phyloP scores from a whole-genome alignment of 1,140 invertebrate genomes.

The Drepana arcuata region DNA sequence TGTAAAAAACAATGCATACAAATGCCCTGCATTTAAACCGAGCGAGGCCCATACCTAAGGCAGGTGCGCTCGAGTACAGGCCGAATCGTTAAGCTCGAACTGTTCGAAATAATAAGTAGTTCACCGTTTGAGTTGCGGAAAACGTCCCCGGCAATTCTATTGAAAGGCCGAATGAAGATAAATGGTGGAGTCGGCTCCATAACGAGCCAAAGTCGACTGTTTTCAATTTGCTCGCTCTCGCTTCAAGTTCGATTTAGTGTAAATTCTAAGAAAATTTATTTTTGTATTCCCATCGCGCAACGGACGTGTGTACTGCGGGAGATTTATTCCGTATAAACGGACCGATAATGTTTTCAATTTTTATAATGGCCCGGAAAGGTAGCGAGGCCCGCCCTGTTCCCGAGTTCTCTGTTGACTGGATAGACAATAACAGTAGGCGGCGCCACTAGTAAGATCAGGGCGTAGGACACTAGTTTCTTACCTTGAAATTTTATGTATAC shows the following conservation, averaged over 20 bases:
- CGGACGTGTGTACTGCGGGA: slow-evolving; percentile 3
- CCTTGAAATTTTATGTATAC: too few relatives aligned
- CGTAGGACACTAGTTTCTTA: too few relatives aligned
- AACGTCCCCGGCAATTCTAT: slow-evolving; percentile 62
- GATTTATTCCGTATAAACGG: slow-evolving; percentile 10
- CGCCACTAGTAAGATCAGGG: too few relatives aligned
- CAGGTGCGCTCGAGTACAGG: slow-evolving; percentile 43
- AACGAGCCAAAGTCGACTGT: slow-evolving; percentile 62
- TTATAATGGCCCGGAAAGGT: slow-evolving; percentile 2
- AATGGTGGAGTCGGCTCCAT: slow-evolving; percentile 55
- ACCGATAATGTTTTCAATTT: slow-evolving; percentile 1
- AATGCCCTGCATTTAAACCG: not conserved
- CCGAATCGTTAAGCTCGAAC: slow-evolving; percentile 57
- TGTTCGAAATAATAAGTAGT: slow-evolving; percentile 66
- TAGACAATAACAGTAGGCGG: too few relatives aligned
- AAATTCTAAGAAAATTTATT: slow-evolving; percentile 44
- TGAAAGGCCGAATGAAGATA: slow-evolving; percentile 67
- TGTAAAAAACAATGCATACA: not conserved
- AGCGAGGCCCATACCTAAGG: slow-evolving; percentile 8
- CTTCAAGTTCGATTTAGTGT: slow-evolving; percentile 52
- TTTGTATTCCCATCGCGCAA: slow-evolving; percentile 19
- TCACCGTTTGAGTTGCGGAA: slow-evolving; percentile 59
- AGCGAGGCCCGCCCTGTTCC: too few relatives aligned
- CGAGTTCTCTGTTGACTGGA: too few relatives aligned
- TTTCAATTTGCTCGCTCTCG: slow-evolving; percentile 54